phyloP scores from a whole-genome alignment of 2,888 invertebrate species.

The Prenolepis imparis region DNA sequence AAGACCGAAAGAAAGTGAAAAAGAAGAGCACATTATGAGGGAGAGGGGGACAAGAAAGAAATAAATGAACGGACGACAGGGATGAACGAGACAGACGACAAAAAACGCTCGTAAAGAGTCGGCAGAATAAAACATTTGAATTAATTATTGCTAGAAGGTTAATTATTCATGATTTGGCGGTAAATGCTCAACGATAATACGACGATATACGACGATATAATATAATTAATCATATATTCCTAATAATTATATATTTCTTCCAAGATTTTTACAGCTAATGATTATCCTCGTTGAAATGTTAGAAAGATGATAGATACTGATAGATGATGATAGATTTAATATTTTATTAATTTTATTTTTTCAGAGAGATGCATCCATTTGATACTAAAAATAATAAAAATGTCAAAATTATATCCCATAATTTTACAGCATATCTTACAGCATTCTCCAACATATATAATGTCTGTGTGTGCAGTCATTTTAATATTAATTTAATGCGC shows the following conservation, averaged over 20 bases:
- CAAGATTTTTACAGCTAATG: background rate
- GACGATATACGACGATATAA: too few species aligned
- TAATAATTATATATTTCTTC: constrained; percentile 22
- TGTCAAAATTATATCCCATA: background rate
- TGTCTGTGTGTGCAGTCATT: background rate
- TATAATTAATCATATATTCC: background rate
- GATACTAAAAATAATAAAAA: background rate
- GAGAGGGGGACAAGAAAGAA: constrained; percentile 22
- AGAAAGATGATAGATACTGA: background rate
- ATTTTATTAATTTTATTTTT: background rate
- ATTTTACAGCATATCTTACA: background rate
- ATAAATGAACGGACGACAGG: constrained; percentile 46
- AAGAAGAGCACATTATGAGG: constrained; percentile 29
- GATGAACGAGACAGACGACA: constrained; percentile 28
- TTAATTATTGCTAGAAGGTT: constrained; percentile 69
- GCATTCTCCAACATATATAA: background rate
- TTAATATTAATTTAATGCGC: background rate
- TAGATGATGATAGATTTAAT: too few species aligned
- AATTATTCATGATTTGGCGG: constrained; percentile 65
- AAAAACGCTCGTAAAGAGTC: constrained; percentile 52
- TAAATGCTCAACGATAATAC: background rate
- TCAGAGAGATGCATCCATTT: background rate
- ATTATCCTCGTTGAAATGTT: background rate
- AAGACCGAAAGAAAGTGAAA: constrained; percentile 59
- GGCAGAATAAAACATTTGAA: constrained; percentile 69